Conservation (phyloP, 2,113 vertebrate species). For the Hoplias malabaricus region DNA sequence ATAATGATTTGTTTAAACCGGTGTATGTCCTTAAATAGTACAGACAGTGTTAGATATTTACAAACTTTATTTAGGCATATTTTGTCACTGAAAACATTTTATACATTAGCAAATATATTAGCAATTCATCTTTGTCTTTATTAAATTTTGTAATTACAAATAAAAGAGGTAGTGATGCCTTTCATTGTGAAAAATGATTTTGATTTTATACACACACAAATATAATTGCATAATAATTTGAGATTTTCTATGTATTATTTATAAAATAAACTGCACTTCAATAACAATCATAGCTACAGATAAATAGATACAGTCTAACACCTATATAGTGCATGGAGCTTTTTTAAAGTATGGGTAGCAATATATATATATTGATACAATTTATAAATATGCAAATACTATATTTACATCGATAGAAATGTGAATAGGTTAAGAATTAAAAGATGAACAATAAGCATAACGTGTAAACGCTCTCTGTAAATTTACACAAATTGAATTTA, state of each 20-base stretch:
- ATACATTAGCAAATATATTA: neutral
- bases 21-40: neutral
- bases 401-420: neutral
- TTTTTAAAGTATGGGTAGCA: neutral
- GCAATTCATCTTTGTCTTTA: too few relatives aligned
- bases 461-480: neutral
- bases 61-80: neutral
- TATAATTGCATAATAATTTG: too few relatives aligned
- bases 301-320: neutral
- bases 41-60: neutral
- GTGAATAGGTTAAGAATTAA: neutral
- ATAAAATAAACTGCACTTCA: slow-evolving; percentile 13
- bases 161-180: neutral
- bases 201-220: too few relatives aligned
- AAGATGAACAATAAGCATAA: neutral
- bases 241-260: neutral
- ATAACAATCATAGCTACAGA: slow-evolving; percentile 1
- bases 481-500: neutral
- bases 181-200: too few relatives aligned
- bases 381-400: neutral
- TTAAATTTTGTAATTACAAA: too few relatives aligned
- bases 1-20: neutral
- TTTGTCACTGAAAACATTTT: neutral
- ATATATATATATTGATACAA: neutral
- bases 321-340: neutral